Percentiles rank a stretch among this genome's conserved stretches.
Conservation (phyloP, 2,113 vertebrate genomes). For the Chamaea fasciata region DNA sequence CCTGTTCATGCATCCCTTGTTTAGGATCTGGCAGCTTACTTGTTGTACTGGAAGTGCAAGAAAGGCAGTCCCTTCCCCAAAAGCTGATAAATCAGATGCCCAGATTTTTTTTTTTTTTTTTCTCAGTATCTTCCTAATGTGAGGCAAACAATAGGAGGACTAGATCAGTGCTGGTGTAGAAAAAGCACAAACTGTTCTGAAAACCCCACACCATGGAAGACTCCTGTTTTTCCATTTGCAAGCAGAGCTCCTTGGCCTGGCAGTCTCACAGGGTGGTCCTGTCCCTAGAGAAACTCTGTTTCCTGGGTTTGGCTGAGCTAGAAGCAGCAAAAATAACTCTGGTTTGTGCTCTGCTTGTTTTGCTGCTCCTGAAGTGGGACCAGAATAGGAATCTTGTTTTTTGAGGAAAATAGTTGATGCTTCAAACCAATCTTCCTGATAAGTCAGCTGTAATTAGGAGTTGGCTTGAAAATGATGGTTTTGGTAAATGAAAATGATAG, state of each 20-base stretch:
- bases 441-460: not conserved
- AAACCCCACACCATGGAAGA: not conserved
- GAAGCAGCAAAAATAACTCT: not conserved
- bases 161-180: not conserved
- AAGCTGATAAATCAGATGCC: not conserved
- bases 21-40: not conserved
- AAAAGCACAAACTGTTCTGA: not conserved
- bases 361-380: not conserved
- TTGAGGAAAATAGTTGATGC: not conserved
- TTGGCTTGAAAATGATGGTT: not conserved
- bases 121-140: not conserved
- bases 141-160: not conserved
- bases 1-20: not conserved
- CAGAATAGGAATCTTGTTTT: fast-evolving
- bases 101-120: fast-evolving
- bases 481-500: not conserved
- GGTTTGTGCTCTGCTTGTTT: not conserved
- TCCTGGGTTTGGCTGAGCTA: not conserved
- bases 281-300: not conserved
- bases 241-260: not conserved
- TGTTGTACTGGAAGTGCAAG: not conserved
- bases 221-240: not conserved
- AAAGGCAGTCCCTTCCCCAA: not conserved
- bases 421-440: not conserved
- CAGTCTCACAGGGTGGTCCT: not conserved